phyloP scores from a whole-genome alignment of 2,888 invertebrate genomes.

The Chalcis sispes region DNA sequence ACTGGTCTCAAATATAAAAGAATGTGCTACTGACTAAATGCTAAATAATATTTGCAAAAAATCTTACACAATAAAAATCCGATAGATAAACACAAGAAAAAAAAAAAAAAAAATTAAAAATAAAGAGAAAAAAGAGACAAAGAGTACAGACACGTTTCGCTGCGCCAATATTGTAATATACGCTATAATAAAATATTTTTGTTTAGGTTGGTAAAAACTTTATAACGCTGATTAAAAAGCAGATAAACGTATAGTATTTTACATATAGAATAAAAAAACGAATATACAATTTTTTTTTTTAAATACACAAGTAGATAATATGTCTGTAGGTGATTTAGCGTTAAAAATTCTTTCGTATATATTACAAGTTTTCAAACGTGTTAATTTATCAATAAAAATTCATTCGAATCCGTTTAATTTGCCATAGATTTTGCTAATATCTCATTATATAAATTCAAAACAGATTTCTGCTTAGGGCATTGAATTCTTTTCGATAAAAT shows the following conservation, averaged over 20 bases:
- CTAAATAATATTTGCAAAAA: slow-evolving; percentile 51
- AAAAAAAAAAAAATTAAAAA: slow-evolving; percentile 7
- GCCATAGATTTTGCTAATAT: not conserved
- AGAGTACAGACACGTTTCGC: slow-evolving; percentile 1
- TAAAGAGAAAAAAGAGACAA: slow-evolving; percentile 19
- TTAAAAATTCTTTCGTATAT: slow-evolving; percentile 12
- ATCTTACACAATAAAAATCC: slow-evolving; percentile 43
- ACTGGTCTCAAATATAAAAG: slow-evolving; percentile 58
- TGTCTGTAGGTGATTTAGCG: slow-evolving; percentile 12
- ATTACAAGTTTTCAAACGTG: slow-evolving; percentile 26
- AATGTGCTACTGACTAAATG: slow-evolving; percentile 57
- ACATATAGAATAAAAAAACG: slow-evolving; percentile 21
- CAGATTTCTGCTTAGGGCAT: not conserved
- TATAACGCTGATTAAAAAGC: slow-evolving; percentile 16
- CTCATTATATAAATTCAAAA: slow-evolving; percentile 22
- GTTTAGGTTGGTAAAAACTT: slow-evolving; percentile 31
- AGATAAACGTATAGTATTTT: slow-evolving; percentile 25
- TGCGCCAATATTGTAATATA: slow-evolving; percentile 21
- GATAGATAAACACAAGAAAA: slow-evolving; percentile 13
- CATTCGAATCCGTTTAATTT: not conserved
- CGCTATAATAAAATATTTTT: slow-evolving; percentile 17
- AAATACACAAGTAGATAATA: slow-evolving; percentile 13
- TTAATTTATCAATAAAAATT: slow-evolving; percentile 20
- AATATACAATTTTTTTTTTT: slow-evolving; percentile 20
- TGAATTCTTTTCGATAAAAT: slow-evolving; percentile 11